A percentile compares a stretch with the other conserved stretches of the same genome.
Conservation (phyloP, 2,113 vertebrate genomes). For the Ophthalmolycus amberensis region DNA sequence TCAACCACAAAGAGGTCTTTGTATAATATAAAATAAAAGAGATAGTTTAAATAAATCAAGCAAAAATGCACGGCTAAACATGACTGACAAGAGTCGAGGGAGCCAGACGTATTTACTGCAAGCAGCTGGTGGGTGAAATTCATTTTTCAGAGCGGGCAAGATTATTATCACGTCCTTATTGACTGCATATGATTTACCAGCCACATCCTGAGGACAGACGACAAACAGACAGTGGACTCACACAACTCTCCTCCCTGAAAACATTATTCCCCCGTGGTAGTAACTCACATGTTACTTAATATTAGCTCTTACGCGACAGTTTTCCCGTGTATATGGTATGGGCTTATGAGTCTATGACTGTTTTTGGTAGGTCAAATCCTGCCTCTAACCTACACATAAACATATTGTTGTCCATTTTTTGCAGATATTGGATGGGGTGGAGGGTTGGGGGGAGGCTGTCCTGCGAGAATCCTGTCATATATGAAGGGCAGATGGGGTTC, state of each 20-base stretch:
- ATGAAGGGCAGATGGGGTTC: constrained; percentile 70
- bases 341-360: not conserved
- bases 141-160: constrained; percentile 25
- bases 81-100: constrained; percentile 16
- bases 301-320: not conserved
- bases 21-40: not conserved
- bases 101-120: constrained; percentile 42
- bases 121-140: constrained; percentile 47
- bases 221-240: constrained; percentile 38
- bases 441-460: not conserved
- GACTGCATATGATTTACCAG: constrained; percentile 46
- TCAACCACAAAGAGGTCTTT: constrained; percentile 48
- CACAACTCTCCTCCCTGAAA: constrained; percentile 10
- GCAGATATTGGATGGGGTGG: constrained; percentile 26
- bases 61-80: constrained; percentile 42
- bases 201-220: constrained; percentile 51
- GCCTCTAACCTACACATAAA: not conserved
- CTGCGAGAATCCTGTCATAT: constrained; percentile 16
- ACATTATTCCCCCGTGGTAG: constrained; percentile 16
- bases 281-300: constrained; percentile 22
- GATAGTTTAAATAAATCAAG: constrained; percentile 44
- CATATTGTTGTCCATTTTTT: constrained; percentile 11
- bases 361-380: not conserved
- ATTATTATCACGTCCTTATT: constrained; percentile 36
- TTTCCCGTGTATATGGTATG: not conserved